These are phyloP conservation scores for Todiramphus chloris DNA, from an alignment of 2,113 vertebrate species.

Conservation along the genomic window DNA sequence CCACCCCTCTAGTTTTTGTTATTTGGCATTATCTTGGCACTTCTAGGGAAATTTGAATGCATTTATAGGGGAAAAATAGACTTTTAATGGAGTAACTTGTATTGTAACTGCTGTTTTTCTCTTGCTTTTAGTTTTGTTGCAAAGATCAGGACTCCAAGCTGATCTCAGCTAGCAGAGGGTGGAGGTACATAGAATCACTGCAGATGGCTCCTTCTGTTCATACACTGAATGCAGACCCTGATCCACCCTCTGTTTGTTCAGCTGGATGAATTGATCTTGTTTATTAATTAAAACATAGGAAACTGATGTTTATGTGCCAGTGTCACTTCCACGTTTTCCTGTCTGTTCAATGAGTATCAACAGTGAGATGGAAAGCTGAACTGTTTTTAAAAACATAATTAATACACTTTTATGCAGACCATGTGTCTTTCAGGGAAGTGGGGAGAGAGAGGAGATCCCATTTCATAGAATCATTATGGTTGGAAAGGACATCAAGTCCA, in stretches of 20 bases:
- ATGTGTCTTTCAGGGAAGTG: neutral
- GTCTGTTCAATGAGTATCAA: neutral
- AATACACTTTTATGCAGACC: neutral
- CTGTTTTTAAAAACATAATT: neutral
- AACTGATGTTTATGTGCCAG: neutral
- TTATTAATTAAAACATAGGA: neutral
- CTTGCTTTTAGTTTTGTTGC: neutral
- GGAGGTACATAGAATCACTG: neutral
- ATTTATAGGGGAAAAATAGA: neutral
- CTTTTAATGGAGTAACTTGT: neutral
- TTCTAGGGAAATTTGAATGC: neutral
- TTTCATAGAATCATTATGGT: no score
- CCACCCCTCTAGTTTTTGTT: neutral
- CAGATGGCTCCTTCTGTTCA: neutral
- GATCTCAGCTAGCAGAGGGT: neutral
- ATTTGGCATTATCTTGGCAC: neutral
- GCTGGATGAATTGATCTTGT: neutral
- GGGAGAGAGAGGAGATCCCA: neutral
- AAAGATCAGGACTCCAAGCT: neutral
- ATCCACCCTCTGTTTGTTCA: neutral
- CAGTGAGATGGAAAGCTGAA: neutral
- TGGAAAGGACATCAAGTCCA: no score
- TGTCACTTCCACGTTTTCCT: neutral
- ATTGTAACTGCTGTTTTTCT: neutral
- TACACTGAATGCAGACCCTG: neutral